Evolutionary conservation across 2,113 vertebrate species (phyloP), one percentile per base, ranked within the genome.

Genomic region (Rana temporaria): DNA sequence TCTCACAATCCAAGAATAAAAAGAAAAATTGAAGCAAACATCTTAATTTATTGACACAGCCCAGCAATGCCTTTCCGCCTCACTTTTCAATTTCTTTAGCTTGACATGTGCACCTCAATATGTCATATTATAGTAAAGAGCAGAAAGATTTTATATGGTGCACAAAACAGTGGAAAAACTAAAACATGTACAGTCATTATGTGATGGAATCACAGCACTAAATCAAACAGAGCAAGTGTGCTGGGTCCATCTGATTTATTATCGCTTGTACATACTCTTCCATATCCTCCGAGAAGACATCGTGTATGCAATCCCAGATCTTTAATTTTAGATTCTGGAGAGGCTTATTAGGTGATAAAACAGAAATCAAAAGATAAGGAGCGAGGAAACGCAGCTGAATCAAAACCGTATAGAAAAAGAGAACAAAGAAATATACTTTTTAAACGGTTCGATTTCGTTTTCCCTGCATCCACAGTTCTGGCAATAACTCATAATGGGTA

Each of bases 141-240:
- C 78, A 80, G n/a, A 48, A 66, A 55, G 66, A 80, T 80, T 80
- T 80, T 80, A 69, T 70, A 59, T 52, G 56, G 67, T 62, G 78
- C 78, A 69, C 78, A 80, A 80, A 80, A 80, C 57, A 70, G 26
- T 70, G 78, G 18, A 22, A 80, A 80, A 69, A 70, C 66, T 42
- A 70, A 80, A 67, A 68, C 78, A 79, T 59, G 78, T 60, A 18
- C 66, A 48, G 67, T 80, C 66, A 80, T 80, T 80, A 80, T 80
- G 78, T 80, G 78, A 80, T 80, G 67, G 65, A 70, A 80, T 80
- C 78, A 70, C 66, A 62, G 67, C 78, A 80, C 78, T 80, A 80
- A 69, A 80, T 80, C 78, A 80, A 69, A 80, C 72, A 52, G 32
- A 24, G 55, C 55, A 30, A 67, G 52, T 71, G 78, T 32, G 20